A percentile compares a stretch with the other conserved stretches of the same genome.
These are phyloP conservation scores for Micrasema longulum DNA, from an alignment of 1,140 invertebrate genomes.

Conservation along the genomic window DNA sequence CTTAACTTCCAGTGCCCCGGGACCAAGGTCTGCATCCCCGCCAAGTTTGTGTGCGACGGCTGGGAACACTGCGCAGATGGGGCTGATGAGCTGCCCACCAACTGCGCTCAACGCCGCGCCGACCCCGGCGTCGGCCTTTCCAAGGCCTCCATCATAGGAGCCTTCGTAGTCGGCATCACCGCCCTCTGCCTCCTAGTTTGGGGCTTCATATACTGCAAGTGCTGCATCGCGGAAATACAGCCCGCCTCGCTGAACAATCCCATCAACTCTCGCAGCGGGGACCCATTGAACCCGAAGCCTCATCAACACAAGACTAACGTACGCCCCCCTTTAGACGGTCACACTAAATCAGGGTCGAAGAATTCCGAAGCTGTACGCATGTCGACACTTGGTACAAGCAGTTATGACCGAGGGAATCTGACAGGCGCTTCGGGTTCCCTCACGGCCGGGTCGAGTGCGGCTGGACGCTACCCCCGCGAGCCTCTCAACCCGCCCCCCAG, in stretches of 20 bases:
- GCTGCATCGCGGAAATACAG: slow-evolving; percentile 59
- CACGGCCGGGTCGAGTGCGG: slow-evolving; percentile 67
- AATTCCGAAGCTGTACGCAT: slow-evolving; percentile 72
- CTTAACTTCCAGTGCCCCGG: slow-evolving; percentile 76
- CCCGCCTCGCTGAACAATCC: slow-evolving; percentile 58
- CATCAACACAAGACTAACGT: slow-evolving; percentile 11
- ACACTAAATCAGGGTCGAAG: slow-evolving; percentile 55
- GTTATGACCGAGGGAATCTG: slow-evolving; percentile 83
- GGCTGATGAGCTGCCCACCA: slow-evolving; percentile 75
- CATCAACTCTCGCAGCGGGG: slow-evolving; percentile 71
- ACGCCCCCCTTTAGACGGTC: slow-evolving; percentile 45
- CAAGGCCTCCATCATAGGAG: slow-evolving; percentile 65
- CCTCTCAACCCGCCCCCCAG: slow-evolving; percentile 91
- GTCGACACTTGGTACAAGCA: slow-evolving; percentile 74
- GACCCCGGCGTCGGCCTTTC: slow-evolving; percentile 61
- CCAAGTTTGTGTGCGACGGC: slow-evolving; percentile 73
- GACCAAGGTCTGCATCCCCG: slow-evolving; percentile 72
- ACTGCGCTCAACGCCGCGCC: slow-evolving; percentile 64
- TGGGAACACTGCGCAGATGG: slow-evolving; percentile 80
- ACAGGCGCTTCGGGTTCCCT: slow-evolving; percentile 85
- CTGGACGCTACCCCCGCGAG: slow-evolving; percentile 77
- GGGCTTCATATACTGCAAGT: slow-evolving; percentile 59
- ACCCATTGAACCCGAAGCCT: slow-evolving; percentile 68
- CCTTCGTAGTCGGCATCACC: slow-evolving; percentile 63
- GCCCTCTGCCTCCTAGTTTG: slow-evolving; percentile 65